These are phyloP conservation scores for Phocides pigmalion DNA, from an alignment of 1,140 invertebrate genomes.

Conservation along the genomic window DNA sequence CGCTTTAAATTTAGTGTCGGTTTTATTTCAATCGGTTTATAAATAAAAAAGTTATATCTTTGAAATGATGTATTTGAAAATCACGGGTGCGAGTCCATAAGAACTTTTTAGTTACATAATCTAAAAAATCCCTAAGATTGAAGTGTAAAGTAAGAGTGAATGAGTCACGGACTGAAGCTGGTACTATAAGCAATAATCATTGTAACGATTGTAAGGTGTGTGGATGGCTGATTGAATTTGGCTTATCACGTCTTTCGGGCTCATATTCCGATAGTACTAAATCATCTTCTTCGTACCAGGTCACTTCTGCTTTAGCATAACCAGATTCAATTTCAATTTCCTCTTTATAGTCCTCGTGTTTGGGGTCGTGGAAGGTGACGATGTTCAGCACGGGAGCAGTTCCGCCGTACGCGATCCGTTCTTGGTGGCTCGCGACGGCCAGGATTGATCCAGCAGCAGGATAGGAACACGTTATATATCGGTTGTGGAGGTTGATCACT, in stretches of 20 bases:
- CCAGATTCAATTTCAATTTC: slow-evolving; percentile 43
- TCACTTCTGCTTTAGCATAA: slow-evolving; percentile 37
- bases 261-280: slow-evolving; percentile 26
- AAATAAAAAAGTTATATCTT: no score
- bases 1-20: no score
- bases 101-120: no score
- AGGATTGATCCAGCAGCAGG: slow-evolving; percentile 58
- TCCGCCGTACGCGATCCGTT: slow-evolving; percentile 68
- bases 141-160: no score
- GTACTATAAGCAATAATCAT: no score
- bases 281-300: slow-evolving; percentile 34
- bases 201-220: no score
- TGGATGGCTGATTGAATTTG: slow-evolving; percentile 15
- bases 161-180: no score
- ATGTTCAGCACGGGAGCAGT: slow-evolving; percentile 64
- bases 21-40: no score
- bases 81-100: no score
- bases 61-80: no score
- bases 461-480: slow-evolving; percentile 72
- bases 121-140: no score
- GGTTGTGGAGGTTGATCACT: slow-evolving; percentile 76
- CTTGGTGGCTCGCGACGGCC: slow-evolving; percentile 61
- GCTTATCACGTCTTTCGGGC: slow-evolving; percentile 14
- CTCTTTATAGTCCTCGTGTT: slow-evolving; percentile 59
- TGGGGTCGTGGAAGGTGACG: slow-evolving; percentile 71